Conservation (phyloP, 2,888 invertebrate species). For the Phragmatobia fuliginosa region DNA sequence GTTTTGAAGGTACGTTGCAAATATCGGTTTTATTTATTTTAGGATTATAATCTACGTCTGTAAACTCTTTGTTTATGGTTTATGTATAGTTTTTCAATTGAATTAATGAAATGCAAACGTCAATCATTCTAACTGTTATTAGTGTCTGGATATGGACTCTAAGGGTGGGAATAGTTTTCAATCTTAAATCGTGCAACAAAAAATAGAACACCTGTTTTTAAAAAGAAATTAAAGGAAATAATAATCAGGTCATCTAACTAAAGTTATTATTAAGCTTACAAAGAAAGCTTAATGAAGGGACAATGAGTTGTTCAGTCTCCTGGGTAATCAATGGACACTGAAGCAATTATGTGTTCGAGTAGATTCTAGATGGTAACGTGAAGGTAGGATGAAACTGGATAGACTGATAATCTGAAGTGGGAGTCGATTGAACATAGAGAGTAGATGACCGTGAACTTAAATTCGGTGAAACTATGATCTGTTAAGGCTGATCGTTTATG, state of each 20-base stretch:
- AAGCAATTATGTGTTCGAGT: no score
- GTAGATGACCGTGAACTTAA: not conserved
- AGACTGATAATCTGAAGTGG: not conserved
- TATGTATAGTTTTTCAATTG: not conserved
- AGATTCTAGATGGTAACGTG: not conserved
- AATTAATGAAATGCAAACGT: not conserved
- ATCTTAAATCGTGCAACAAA: no score
- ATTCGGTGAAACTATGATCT: no score
- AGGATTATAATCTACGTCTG: not conserved
- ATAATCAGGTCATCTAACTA: no score
- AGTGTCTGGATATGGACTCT: not conserved
- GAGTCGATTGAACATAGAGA: not conserved
- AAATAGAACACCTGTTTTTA: no score
- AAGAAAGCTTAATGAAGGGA: not conserved
- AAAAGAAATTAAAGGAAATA: no score
- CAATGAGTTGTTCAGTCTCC: not conserved
- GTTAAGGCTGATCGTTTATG: no score
- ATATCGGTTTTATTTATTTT: conserved; percentile 19
- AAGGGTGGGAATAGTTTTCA: no score
- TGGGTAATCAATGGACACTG: no score
- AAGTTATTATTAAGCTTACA: no score
- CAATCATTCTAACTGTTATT: not conserved
- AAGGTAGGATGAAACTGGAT: not conserved
- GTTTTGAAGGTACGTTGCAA: conserved; percentile 14
- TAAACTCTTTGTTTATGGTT: not conserved